These are phyloP conservation scores for Hirtodrosophila duncani DNA, from an alignment of 2,888 invertebrate genomes.

Conservation along the genomic window DNA sequence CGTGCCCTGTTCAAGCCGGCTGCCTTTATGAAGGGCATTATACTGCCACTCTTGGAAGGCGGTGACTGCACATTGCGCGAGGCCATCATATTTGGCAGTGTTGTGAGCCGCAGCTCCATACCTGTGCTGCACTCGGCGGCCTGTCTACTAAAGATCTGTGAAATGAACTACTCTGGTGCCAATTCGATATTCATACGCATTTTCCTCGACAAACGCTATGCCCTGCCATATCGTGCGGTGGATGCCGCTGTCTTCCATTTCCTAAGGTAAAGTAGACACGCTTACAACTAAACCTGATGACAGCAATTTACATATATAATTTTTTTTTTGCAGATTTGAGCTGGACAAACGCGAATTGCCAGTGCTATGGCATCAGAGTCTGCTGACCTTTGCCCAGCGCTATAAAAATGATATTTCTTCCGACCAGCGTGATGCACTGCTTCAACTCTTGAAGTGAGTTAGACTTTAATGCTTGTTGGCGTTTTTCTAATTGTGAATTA, in stretches of 20 bases:
- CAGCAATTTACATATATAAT: conserved; percentile 34
- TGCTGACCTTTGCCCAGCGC: conserved; percentile 94
- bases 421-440: conserved; percentile 92
- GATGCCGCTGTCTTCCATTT: conserved; percentile 97
- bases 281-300: neutral
- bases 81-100: conserved; percentile 95
- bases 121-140: conserved; percentile 97
- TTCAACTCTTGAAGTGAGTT: conserved; percentile 83
- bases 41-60: conserved; percentile 87
- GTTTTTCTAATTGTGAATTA: neutral
- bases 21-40: conserved; percentile 96
- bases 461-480: neutral
- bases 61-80: conserved; percentile 97
- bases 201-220: conserved; percentile 98
- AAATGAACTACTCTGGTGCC: conserved; percentile 98
- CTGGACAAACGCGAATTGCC: conserved; percentile 90
- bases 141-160: conserved; percentile 95
- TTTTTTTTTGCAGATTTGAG: conserved; percentile 83
- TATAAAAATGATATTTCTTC: conserved; percentile 96
- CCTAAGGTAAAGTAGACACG: conserved; percentile 82
- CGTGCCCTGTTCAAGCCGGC: conserved; percentile 98
- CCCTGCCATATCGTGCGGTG: conserved; percentile 95
- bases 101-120: conserved; percentile 93
- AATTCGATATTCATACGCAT: conserved; percentile 96
- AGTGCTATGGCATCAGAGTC: conserved; percentile 97